phyloP scores from a whole-genome alignment of 1,140 invertebrate species.

The Musca domestica region DNA sequence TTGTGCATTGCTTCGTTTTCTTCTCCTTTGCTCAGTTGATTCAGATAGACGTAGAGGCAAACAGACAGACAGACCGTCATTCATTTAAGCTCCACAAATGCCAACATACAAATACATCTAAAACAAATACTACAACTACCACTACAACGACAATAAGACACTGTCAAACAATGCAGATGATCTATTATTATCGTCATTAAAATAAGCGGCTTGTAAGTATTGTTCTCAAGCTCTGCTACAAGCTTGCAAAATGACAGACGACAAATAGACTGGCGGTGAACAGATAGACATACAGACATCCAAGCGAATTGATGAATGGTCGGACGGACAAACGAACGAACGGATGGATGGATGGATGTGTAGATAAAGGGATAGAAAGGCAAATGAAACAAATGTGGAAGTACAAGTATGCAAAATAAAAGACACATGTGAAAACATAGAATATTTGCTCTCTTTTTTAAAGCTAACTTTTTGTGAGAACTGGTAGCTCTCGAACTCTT shows the following conservation, averaged over 20 bases:
- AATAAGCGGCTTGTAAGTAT: slow-evolving; percentile 20
- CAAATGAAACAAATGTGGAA: neutral
- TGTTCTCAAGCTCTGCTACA: slow-evolving; percentile 14
- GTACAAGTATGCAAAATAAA: neutral
- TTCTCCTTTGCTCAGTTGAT: too few relatives aligned
- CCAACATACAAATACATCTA: too few relatives aligned
- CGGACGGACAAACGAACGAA: neutral
- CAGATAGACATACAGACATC: neutral
- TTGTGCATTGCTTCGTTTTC: too few relatives aligned
- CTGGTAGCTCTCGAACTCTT: too few relatives aligned
- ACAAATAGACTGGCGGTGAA: neutral
- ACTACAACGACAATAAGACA: neutral
- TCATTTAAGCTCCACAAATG: too few relatives aligned
- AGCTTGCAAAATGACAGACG: neutral
- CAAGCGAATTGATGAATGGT: neutral
- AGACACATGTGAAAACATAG: neutral
- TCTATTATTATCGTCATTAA: slow-evolving; percentile 25
- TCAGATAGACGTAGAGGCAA: too few relatives aligned
- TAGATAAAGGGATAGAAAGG: neutral
- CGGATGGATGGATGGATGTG: neutral
- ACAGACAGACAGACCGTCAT: too few relatives aligned
- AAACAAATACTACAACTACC: too few relatives aligned
- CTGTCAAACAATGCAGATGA: slow-evolving; percentile 1
- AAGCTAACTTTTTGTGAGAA: too few relatives aligned
- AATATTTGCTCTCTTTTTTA: too few relatives aligned